Evolutionary conservation across 2,888 invertebrate species (phyloP), one percentile per base, ranked within the genome.

Genomic region (Blomia tropicalis): DNA sequence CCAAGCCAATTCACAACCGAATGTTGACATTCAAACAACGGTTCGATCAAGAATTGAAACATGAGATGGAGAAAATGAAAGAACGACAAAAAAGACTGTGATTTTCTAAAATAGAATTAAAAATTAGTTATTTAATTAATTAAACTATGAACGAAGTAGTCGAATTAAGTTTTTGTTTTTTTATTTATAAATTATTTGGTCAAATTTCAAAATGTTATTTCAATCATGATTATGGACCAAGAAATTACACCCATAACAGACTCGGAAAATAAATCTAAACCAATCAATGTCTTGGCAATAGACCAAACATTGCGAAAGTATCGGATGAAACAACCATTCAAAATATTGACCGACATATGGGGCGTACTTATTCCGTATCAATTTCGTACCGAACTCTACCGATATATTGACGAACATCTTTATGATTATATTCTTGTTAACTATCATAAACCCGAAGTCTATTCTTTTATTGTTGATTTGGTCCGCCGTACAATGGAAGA

Each of bases 341-440:
- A 56, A 22, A 56, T 56, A 2, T 25, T 56, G n/a, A 32, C 23
- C 2, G 56, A 56, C 30, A 56, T 56, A 14, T 56, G 56, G 56
- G 56, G 56, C 29, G 56, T 56, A 4, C 17, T 56, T 2, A 25
- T 25, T 14, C 7, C 56, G 11, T 36, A 56, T 25, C 14, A 31
- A 11, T 56, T 56, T 25, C 56, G 56, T 22, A 2, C 3, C 3
- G 29, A 23, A 32, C 56, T 56, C 14, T 56, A 56, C 23, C 25
- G 23, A 23, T 56, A 56, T 25, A 31, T 56, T 22, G 56, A 56
- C n/a, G 56, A 56, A 19, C 14, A 32, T 22, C 11, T 56, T 2
- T 14, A 29, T n/a, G 2, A 17, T 19, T 56, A 32, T 56, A 2
- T 56, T 2, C 2, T 14, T 2, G 29, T 14, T 14, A 56, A 36